Evolutionary conservation across 1,140 invertebrate genomes (phyloP), one percentile per base, ranked within the genome.

Genomic region (Triops longicaudatus): DNA sequence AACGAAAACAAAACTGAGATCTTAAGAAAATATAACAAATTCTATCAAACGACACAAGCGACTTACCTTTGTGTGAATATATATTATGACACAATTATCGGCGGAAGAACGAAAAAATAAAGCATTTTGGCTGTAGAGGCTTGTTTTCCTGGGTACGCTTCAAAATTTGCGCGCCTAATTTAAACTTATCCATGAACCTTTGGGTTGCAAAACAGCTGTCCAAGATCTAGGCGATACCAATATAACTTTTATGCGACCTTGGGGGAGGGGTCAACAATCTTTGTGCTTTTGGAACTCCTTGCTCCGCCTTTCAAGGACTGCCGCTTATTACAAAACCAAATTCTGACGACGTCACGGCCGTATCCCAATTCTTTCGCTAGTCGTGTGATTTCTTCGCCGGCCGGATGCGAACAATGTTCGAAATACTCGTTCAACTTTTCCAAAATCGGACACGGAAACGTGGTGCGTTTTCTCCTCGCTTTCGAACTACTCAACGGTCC

Each of bases 261-360:
- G 17, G 50, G 22, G 22, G 50, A 22, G 14, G 50, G 22, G 22
- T 17, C 17, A 63, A 22, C 5, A 63, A 63, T 63, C 22, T 63
- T 63, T 0, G 50, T 17, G 50, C 50, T 63, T 63, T 63, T 63
- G 22, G 50, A 22, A 63, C 50, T 63, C 50, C 50, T 63, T 22
- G 17, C 50, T 2, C 43, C 43, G 14, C 63, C 37, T 42, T 74
- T 74, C 63, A 76, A 75, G 50, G 74, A 76, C 78, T 99, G 97
- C 79, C 97, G 88, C 86, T 98, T 98, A 86, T 99, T 99, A 85
- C 97, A 99, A 85, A 99, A 99, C 97, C 97, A 98, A 85, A 99
- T 98, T 84, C 97, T 88, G 82, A 99, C 98, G 22, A 99, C 97
- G 88, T 98, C 97, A 77, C 96, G 87, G 82, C 98, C 96, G 85